phyloP scores from a whole-genome alignment of 2,888 invertebrate genomes.

The Amblyjoppa fuscipennis region DNA sequence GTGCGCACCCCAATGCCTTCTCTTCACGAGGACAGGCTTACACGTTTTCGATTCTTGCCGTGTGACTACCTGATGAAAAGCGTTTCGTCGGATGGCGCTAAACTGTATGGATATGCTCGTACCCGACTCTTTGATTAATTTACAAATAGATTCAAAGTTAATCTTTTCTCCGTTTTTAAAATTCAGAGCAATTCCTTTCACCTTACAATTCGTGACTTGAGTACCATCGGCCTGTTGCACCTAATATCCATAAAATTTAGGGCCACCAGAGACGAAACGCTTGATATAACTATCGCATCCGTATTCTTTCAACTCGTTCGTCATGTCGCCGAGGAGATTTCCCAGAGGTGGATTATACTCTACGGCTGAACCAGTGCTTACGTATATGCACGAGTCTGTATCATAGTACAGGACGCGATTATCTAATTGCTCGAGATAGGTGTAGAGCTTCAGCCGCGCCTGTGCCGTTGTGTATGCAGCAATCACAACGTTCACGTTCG shows the following conservation, averaged over 20 bases:
- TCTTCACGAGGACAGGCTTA: too few relatives aligned
- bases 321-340: constrained; percentile 74
- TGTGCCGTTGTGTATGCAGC: constrained; percentile 54
- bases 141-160: too few relatives aligned
- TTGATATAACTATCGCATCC: constrained; percentile 61
- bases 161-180: too few relatives aligned
- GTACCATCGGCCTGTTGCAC: too few relatives aligned
- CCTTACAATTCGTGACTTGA: too few relatives aligned
- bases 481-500: constrained; percentile 63
- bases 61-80: not conserved
- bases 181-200: too few relatives aligned
- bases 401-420: constrained; percentile 5
- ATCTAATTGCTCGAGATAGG: constrained; percentile 75
- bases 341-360: constrained; percentile 63
- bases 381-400: constrained; percentile 58
- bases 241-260: too few relatives aligned
- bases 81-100: not conserved
- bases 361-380: constrained; percentile 63
- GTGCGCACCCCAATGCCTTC: too few relatives aligned
- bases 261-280: constrained; percentile 31
- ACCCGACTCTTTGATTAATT: too few relatives aligned
- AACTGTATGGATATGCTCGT: too few relatives aligned
- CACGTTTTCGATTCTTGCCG: not conserved
- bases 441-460: constrained; percentile 79
- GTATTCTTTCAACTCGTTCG: constrained; percentile 70